phyloP scores from a whole-genome alignment of 2,797 vertebrate species.

The Huso huso region DNA sequence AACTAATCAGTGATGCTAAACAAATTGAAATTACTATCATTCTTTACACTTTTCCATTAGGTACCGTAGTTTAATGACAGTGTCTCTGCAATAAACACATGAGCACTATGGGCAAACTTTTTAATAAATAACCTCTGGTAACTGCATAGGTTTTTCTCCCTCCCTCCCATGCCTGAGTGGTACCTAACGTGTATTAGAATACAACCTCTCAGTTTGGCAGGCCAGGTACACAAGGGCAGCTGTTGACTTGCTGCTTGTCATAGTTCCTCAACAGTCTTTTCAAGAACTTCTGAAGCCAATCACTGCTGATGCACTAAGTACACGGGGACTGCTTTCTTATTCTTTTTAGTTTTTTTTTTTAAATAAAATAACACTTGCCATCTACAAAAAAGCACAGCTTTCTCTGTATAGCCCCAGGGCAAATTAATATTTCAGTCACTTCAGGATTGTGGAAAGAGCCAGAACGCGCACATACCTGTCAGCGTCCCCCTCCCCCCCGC shows the following conservation, averaged over 20 bases:
- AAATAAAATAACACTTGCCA: slow-evolving; percentile 82
- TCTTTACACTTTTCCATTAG: too few species aligned
- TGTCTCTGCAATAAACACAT: too few species aligned
- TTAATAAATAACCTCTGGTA: neutral
- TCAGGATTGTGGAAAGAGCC: slow-evolving; percentile 62
- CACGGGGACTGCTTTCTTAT: slow-evolving; percentile 39
- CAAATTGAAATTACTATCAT: too few species aligned
- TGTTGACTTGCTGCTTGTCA: slow-evolving; percentile 61
- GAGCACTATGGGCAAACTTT: too few species aligned
- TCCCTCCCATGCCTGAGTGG: slow-evolving; percentile 10
- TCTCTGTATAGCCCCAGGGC: slow-evolving; percentile 73
- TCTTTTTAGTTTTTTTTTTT: slow-evolving; percentile 43
- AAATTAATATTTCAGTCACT: slow-evolving; percentile 95
- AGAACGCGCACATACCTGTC: slow-evolving; percentile 63
- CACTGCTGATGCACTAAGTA: slow-evolving; percentile 37
- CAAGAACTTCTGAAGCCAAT: slow-evolving; percentile 48
- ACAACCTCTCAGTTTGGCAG: slow-evolving; percentile 36
- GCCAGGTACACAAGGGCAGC: slow-evolving; percentile 51
- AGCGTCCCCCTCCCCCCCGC: slow-evolving; percentile 43
- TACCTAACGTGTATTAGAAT: slow-evolving; percentile 14
- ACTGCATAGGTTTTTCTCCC: slow-evolving; percentile 33
- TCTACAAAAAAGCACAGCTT: slow-evolving; percentile 61
- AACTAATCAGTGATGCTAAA: too few species aligned
- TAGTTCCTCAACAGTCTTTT: slow-evolving; percentile 45
- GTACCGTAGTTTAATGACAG: too few species aligned